phyloP scores from a whole-genome alignment of 2,113 vertebrate species.

The Elephas maximus region DNA sequence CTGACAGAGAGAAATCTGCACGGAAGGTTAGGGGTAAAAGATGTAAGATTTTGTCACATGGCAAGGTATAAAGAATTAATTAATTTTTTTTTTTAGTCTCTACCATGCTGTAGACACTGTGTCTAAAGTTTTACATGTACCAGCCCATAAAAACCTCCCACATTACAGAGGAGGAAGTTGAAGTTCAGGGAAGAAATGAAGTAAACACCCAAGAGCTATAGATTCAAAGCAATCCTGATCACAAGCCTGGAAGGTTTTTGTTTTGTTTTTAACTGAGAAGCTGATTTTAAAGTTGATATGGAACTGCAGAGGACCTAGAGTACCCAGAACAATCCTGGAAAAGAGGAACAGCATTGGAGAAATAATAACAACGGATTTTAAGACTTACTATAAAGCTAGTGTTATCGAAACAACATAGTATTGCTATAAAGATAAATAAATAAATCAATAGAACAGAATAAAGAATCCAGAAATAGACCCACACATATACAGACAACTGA shows the following conservation, averaged over 20 bases:
- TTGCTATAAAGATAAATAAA: background rate
- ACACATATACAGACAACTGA: too few relatives aligned
- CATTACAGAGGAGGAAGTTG: background rate
- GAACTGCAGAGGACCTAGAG: background rate
- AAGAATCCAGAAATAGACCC: background rate
- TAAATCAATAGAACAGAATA: background rate
- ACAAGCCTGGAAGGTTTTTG: background rate
- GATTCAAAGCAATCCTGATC: background rate
- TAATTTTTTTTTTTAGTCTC: background rate
- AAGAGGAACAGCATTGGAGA: background rate
- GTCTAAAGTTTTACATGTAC: background rate
- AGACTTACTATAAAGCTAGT: background rate
- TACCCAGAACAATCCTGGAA: background rate
- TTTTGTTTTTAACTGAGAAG: background rate
- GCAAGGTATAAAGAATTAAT: background rate
- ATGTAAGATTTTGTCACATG: background rate
- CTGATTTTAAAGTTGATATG: background rate
- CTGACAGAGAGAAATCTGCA: background rate
- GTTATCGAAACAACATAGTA: background rate
- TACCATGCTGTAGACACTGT: background rate
- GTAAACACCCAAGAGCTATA: background rate
- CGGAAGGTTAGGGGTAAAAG: background rate
- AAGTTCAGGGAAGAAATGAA: background rate
- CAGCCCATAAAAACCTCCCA: background rate
- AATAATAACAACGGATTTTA: background rate